These are phyloP conservation scores for Cyprinus carpio DNA, from an alignment of 2,113 vertebrate genomes.

Conservation along the genomic window DNA sequence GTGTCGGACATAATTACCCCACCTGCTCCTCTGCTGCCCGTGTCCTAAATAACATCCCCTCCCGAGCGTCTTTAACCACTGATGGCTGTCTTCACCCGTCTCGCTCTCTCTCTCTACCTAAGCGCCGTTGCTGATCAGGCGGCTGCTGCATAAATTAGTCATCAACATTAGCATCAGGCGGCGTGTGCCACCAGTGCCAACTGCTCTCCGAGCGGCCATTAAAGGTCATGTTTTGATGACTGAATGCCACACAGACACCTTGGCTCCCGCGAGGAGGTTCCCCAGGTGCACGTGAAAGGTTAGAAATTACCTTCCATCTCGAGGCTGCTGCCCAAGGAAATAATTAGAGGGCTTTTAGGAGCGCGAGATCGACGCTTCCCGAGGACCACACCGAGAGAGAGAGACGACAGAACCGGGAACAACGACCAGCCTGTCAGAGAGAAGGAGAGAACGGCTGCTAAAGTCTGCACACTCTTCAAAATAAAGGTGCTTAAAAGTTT, in stretches of 20 bases:
- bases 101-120: slow-evolving; percentile 45
- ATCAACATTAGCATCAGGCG: slow-evolving; percentile 93
- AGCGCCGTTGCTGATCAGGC: slow-evolving; percentile 51
- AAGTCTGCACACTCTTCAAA: not conserved
- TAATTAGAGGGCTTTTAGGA: slow-evolving; percentile 99
- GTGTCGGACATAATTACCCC: slow-evolving; percentile 79
- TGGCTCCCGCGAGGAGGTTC: slow-evolving; percentile 96
- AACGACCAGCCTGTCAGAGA: slow-evolving; percentile 80
- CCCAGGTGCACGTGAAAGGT: slow-evolving; percentile 99
- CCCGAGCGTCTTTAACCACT: slow-evolving; percentile 71
- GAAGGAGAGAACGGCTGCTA: not conserved
- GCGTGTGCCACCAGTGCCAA: slow-evolving; percentile 90
- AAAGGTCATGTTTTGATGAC: slow-evolving; percentile 99
- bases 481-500: too few relatives aligned
- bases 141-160: slow-evolving; percentile 93
- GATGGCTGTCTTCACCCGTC: slow-evolving; percentile 50
- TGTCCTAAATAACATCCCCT: slow-evolving; percentile 62
- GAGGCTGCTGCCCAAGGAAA: slow-evolving; percentile 94
- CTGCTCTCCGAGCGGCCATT: slow-evolving; percentile 98
- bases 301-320: slow-evolving; percentile 99
- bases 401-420: slow-evolving; percentile 92
- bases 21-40: slow-evolving; percentile 57
- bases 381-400: slow-evolving; percentile 84
- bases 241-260: slow-evolving; percentile 99
- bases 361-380: slow-evolving; percentile 81